Conservation (phyloP, 2,113 vertebrate species). For the Pogona vitticeps region DNA sequence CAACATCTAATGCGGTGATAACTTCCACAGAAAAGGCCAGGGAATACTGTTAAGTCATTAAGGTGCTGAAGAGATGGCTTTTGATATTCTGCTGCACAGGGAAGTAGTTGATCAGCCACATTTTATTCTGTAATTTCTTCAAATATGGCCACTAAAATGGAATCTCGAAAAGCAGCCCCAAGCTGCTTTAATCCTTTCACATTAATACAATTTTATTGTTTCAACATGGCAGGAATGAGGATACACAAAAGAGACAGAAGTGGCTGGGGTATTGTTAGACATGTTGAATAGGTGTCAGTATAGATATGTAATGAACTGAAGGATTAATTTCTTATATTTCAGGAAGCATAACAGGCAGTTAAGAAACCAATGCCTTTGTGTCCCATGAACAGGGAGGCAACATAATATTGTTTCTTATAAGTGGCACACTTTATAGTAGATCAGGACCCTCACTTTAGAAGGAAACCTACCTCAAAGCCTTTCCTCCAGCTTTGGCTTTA, state of each 20-base stretch:
- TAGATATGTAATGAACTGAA: slow-evolving; percentile 33
- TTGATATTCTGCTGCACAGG: slow-evolving; percentile 41
- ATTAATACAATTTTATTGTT: background rate
- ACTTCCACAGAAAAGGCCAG: slow-evolving; percentile 67
- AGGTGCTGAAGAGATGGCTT: slow-evolving; percentile 35
- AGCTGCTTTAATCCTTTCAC: background rate
- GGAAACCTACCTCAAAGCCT: slow-evolving; percentile 55
- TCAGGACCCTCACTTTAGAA: slow-evolving; percentile 48
- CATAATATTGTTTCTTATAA: slow-evolving; percentile 58
- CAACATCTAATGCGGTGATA: slow-evolving; percentile 70
- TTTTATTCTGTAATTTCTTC: slow-evolving; percentile 46
- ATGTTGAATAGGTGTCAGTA: background rate
- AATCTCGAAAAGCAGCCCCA: slow-evolving; percentile 37
- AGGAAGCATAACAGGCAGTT: slow-evolving; percentile 39
- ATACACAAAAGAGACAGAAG: background rate
- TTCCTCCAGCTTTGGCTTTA: slow-evolving; percentile 61
- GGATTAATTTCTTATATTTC: too few species aligned
- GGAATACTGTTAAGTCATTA: slow-evolving; percentile 36
- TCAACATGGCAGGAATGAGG: too few species aligned
- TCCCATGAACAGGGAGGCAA: slow-evolving; percentile 48
- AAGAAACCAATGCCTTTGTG: slow-evolving; percentile 38
- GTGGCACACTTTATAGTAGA: too few species aligned
- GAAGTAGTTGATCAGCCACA: slow-evolving; percentile 12
- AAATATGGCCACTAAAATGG: slow-evolving; percentile 24
- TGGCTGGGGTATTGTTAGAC: background rate